Conservation (phyloP, 2,888 invertebrate species). For the Plagodis dolabraria region DNA sequence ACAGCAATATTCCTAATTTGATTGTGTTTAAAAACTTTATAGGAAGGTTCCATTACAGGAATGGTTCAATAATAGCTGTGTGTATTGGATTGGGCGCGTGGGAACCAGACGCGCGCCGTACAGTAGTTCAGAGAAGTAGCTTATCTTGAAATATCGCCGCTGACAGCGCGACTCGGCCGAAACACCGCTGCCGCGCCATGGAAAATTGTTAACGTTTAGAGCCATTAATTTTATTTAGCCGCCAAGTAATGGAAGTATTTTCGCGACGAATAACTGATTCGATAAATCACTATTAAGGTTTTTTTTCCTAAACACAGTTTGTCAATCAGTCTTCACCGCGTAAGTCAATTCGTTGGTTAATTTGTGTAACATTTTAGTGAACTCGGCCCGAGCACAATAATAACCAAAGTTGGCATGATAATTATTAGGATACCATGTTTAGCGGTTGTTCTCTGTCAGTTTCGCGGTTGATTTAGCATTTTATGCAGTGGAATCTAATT, state of each 20-base stretch:
- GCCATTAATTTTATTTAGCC: constrained; percentile 64
- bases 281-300: constrained; percentile 37
- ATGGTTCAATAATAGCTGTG: constrained; percentile 43
- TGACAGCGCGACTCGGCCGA: constrained; percentile 62
- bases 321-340: constrained; percentile 40
- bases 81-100: constrained; percentile 51
- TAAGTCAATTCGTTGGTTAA: constrained; percentile 37
- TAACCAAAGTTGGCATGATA: constrained; percentile 49
- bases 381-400: constrained; percentile 44
- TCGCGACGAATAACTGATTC: constrained; percentile 48
- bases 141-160: constrained; percentile 78
- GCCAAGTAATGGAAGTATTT: constrained; percentile 50
- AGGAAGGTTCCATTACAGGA: constrained; percentile 46
- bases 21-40: constrained; percentile 24
- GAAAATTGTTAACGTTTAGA: constrained; percentile 63
- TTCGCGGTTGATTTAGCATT: constrained; percentile 48
- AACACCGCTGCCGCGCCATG: constrained; percentile 48
- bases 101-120: constrained; percentile 61
- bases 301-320: constrained; percentile 34
- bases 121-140: constrained; percentile 53
- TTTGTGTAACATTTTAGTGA: constrained; percentile 47
- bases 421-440: constrained; percentile 58
- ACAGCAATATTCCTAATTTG: constrained; percentile 23
- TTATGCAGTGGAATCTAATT: constrained; percentile 48
- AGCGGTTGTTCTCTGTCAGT: constrained; percentile 48